Evolutionary conservation across 2,113 vertebrate species (phyloP), one percentile per base, ranked within the genome.

Genomic region (Trinectes maculatus): DNA sequence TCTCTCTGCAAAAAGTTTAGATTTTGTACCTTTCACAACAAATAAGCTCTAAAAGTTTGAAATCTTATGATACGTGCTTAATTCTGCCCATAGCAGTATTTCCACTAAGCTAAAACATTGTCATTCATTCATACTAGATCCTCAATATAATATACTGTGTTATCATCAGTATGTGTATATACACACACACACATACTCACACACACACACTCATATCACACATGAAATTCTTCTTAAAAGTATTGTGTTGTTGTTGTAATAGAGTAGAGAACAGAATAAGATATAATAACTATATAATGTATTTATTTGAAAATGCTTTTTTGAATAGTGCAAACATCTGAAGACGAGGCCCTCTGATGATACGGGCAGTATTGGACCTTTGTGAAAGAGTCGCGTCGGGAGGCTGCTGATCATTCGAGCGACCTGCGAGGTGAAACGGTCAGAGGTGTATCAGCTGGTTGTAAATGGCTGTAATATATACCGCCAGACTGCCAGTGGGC

Each of bases 401-500:
- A 52, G 46, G 67, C 70, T 11, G 54, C 51, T 71, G 72, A 76
- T 83, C 79, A 80, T 75, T 53, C 56, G 19, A 63, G 46, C 34
- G 53, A 70, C 68, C 71, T 74, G 72, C 59, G 60, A 75, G 69
- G 66, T 55, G 64, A 84, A 70, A 74, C 16, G 44, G 72, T 78
- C 75, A 77, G 77, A 83, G 87, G 77, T 85, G 69, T 71, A 80
- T 77, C 66, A 84, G 57, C 62, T 54, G 66, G 52, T 53, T 80
- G 69, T 82, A 79, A 89, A 87, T 70, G 74, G 44, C 42, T 36
- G 28, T 72, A 62, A 77, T 84, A 82, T 80, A 74, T 73, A 77
- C 71, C 15, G 24, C 52, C 48, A 42, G 37, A 58, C 66, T 62
- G 71, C 59, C 64, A 69, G 72, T 58, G 60, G 67, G 75, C 43